Evolutionary conservation across 2,888 invertebrate genomes (phyloP).

Genomic region (Panzeria rudis): DNA sequence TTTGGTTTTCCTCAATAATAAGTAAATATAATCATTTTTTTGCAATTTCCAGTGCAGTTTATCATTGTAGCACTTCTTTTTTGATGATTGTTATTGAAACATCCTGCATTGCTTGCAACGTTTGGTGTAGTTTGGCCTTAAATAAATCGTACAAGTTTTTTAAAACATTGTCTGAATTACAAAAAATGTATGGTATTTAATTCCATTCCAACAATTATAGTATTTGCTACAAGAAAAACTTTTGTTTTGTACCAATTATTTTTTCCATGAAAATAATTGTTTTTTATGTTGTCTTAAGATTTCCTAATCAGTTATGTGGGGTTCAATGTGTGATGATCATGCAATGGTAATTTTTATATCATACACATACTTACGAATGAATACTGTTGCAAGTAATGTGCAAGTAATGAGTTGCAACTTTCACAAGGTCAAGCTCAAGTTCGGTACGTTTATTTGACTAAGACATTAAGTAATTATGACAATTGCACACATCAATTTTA

Average conservation of each 20-base stretch:
- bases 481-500: not conserved
- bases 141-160: conserved; percentile 26
- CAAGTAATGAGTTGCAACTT: conserved; percentile 56
- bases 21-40: conserved; percentile 32
- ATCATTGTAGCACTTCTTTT: conserved; percentile 13
- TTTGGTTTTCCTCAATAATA: conserved; percentile 50
- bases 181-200: conserved; percentile 35
- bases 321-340: conserved; percentile 53
- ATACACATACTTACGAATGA: not conserved
- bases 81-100: conserved; percentile 45
- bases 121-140: conserved; percentile 10
- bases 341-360: conserved; percentile 29
- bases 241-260: not conserved
- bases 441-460: conserved; percentile 74
- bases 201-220: conserved; percentile 10
- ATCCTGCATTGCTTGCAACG: conserved; percentile 29
- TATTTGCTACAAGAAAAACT: conserved; percentile 18
- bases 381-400: conserved; percentile 32
- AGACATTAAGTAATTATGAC: not conserved
- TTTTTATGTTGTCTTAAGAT: conserved; percentile 34
- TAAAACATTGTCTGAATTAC: conserved; percentile 2
- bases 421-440: conserved; percentile 82
- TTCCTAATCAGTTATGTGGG: conserved; percentile 42
- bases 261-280: conserved; percentile 4
- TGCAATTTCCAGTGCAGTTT: conserved; percentile 19